Percentiles rank a stretch among this genome's conserved stretches.
Evolutionary conservation across 2,113 vertebrate genomes (phyloP).

Genomic region (Coptodon rendalli): DNA sequence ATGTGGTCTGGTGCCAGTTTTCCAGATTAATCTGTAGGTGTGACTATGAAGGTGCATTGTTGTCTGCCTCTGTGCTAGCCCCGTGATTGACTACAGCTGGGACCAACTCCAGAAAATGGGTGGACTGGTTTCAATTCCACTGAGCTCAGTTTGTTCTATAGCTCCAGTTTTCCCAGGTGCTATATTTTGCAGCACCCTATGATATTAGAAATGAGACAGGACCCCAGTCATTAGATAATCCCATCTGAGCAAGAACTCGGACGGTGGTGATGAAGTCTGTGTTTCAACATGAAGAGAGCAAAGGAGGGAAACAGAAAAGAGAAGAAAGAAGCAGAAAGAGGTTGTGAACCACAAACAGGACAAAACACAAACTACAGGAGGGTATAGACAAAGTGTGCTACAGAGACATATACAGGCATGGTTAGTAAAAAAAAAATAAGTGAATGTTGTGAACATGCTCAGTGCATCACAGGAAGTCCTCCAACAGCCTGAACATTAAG

Average conservation of each 20-base stretch:
- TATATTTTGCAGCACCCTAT: neutral
- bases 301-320: neutral
- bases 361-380: neutral
- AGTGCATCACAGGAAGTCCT: neutral
- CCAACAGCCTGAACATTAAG: neutral
- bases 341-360: neutral
- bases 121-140: neutral
- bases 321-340: neutral
- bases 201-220: neutral
- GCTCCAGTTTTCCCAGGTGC: neutral
- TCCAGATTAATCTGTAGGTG: neutral
- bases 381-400: neutral
- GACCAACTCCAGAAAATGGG: neutral
- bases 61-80: neutral
- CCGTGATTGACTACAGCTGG: neutral
- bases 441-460: neutral
- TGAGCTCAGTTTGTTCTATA: neutral
- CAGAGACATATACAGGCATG: neutral
- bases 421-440: neutral
- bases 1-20: neutral
- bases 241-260: neutral
- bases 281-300: neutral
- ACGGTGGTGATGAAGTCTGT: neutral
- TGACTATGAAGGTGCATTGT: neutral
- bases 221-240: neutral